These are phyloP conservation scores for Augochlorella aurata DNA, from an alignment of 2,888 invertebrate genomes.

Conservation along the genomic window DNA sequence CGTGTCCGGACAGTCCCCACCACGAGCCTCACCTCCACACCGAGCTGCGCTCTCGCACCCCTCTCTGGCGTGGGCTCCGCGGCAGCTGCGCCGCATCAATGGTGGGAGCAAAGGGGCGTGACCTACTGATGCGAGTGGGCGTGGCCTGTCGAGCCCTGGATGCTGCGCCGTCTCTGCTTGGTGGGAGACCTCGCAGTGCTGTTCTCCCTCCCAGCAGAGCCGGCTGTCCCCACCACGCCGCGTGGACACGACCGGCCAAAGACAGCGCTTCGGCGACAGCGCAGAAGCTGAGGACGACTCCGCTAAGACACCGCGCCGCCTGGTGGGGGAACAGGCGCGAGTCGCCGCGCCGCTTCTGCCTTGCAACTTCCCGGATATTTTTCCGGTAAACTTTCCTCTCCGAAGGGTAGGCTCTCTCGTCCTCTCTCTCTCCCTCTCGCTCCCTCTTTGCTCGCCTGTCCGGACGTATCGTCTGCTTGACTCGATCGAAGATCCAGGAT, in stretches of 20 bases:
- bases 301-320: constrained; percentile 25
- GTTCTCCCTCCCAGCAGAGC: constrained; percentile 14
- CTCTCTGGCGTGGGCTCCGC: constrained; percentile 9
- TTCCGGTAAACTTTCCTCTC: constrained; percentile 77
- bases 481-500: constrained; percentile 74
- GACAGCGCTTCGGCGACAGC: constrained; percentile 63
- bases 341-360: constrained; percentile 56
- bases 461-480: constrained; percentile 70
- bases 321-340: constrained; percentile 58
- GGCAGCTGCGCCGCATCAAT: constrained; percentile 29
- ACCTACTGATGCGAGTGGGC: constrained; percentile 57
- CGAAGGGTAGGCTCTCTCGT: constrained; percentile 47
- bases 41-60: constrained; percentile 39
- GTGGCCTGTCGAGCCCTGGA: constrained; percentile 55
- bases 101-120: constrained; percentile 49
- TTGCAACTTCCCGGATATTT: constrained; percentile 78
- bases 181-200: constrained; percentile 42
- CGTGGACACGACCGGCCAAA: constrained; percentile 35
- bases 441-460: constrained; percentile 54
- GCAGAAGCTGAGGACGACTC: constrained; percentile 64
- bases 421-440: constrained; percentile 28
- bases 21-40: constrained; percentile 38
- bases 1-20: constrained; percentile 54
- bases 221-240: constrained; percentile 7
- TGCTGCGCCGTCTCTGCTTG: constrained; percentile 55